Evolutionary conservation across 2,113 vertebrate species (phyloP).

Genomic region (Platichthys stellatus): DNA sequence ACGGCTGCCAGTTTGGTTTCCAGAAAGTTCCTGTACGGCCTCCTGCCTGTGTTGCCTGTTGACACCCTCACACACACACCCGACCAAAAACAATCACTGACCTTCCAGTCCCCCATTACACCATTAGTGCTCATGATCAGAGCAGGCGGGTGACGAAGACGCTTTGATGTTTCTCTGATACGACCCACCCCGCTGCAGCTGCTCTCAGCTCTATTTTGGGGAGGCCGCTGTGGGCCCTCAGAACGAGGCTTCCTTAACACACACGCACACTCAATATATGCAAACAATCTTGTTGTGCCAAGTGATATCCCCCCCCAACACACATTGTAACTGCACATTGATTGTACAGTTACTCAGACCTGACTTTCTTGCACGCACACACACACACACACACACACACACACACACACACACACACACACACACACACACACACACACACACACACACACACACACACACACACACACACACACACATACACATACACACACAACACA

Average conservation of each 20-base stretch:
- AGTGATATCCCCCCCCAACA: constrained; percentile 35
- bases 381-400: neutral
- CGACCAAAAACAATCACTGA: constrained; percentile 80
- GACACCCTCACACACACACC: constrained; percentile 33
- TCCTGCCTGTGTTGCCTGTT: constrained; percentile 34
- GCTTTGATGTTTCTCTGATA: constrained; percentile 81
- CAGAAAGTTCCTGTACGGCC: constrained; percentile 45
- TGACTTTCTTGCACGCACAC: constrained; percentile 1
- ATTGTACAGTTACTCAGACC: constrained; percentile 22
- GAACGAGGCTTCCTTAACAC: constrained; percentile 68
- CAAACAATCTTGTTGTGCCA: constrained; percentile 46
- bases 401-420: no score
- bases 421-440: neutral
- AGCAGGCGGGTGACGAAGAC: constrained; percentile 57
- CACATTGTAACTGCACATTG: neutral
- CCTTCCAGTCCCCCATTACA: constrained; percentile 80
- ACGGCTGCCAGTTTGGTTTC: constrained; percentile 47
- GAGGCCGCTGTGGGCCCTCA: constrained; percentile 65
- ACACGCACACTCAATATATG: constrained; percentile 50
- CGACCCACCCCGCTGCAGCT: constrained; percentile 80
- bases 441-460: no score
- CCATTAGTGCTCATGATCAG: constrained; percentile 80
- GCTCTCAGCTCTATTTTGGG: constrained; percentile 82
- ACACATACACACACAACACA: neutral
- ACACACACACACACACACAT: no score